phyloP scores from a whole-genome alignment of 2,797 vertebrate genomes.

The Acipenser oxyrinchus region DNA sequence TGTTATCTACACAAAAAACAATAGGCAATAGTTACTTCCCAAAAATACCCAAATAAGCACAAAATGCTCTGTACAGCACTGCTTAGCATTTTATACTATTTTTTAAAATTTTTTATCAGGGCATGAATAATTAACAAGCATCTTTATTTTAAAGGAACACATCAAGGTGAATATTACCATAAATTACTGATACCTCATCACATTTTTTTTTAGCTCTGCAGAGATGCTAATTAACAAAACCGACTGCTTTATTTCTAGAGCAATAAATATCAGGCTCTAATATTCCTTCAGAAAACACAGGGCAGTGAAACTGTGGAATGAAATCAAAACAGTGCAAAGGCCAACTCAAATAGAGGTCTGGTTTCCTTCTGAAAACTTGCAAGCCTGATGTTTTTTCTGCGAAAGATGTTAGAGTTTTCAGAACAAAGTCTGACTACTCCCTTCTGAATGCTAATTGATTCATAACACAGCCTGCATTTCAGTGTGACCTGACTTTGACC shows the following conservation, averaged over 20 bases:
- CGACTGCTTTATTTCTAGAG: background rate
- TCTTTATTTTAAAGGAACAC: background rate
- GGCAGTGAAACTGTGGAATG: constrained; percentile 68
- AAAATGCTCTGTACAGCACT: background rate
- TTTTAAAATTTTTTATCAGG: background rate
- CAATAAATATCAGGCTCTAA: constrained; percentile 39
- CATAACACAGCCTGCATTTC: no score
- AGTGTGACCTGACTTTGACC: no score
- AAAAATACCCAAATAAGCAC: no score
- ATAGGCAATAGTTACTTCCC: no score
- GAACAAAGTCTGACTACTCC: no score
- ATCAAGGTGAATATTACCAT: background rate
- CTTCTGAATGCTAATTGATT: no score
- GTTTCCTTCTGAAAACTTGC: constrained; percentile 70
- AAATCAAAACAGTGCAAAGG: constrained; percentile 62
- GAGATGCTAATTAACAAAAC: constrained; percentile 51
- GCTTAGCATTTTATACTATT: background rate
- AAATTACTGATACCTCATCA: background rate
- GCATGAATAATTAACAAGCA: background rate
- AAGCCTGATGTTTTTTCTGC: constrained; percentile 50
- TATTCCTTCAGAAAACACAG: constrained; percentile 51
- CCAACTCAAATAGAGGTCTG: constrained; percentile 73
- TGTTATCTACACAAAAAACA: no score
- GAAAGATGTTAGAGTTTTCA: background rate
- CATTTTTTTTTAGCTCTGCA: constrained; percentile 18